Conservation (phyloP, 2,113 vertebrate genomes). For the Melanerpes aurifrons region DNA sequence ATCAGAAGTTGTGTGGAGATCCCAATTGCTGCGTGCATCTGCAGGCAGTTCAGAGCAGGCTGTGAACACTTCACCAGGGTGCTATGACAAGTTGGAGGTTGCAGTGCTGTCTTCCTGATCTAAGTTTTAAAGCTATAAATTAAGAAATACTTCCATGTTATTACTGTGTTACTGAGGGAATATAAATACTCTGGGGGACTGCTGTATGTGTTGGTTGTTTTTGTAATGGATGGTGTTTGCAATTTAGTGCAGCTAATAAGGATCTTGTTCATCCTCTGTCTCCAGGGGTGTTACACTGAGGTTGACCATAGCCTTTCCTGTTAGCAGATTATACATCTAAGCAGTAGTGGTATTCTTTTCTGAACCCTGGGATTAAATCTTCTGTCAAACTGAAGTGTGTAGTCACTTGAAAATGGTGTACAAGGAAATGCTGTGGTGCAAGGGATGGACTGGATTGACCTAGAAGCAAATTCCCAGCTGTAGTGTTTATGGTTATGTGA, state of each 20-base stretch:
- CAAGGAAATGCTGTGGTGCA: neutral
- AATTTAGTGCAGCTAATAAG: conserved; percentile 15
- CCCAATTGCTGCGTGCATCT: neutral
- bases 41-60: neutral
- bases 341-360: conserved; percentile 22
- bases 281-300: neutral
- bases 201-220: neutral
- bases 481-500: conserved; percentile 50
- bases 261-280: conserved; percentile 38
- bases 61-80: neutral
- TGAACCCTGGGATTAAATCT: conserved; percentile 38
- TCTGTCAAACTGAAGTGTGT: neutral
- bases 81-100: neutral
- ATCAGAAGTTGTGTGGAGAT: neutral
- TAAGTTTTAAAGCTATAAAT: conserved; percentile 55
- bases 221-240: conserved; percentile 11
- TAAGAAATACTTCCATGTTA: conserved; percentile 32
- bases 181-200: conserved; percentile 18
- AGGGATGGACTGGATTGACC: conserved; percentile 49
- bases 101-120: conserved; percentile 4
- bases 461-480: conserved; percentile 59
- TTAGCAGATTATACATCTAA: conserved; percentile 55
- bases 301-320: neutral
- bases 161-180: conserved; percentile 34
- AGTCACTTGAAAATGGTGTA: neutral